These are phyloP conservation scores for Drosophila albomicans DNA, from an alignment of 1,140 invertebrate species.

Conservation along the genomic window DNA sequence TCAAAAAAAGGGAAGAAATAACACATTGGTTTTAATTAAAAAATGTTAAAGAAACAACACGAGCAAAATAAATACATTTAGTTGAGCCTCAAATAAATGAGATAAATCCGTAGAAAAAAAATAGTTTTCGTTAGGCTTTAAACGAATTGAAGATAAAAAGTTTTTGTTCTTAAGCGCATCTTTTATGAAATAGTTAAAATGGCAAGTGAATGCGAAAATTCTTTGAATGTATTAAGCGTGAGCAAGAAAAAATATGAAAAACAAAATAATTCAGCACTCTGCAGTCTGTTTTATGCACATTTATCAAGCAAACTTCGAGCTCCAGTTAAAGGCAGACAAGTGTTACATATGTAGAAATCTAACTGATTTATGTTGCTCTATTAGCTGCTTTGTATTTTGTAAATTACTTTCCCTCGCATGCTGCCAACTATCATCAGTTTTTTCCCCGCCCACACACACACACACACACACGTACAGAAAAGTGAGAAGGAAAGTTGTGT, in stretches of 20 bases:
- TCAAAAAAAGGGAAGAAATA: no score
- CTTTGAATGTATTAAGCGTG: background rate
- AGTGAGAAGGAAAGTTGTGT: background rate
- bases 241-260: constrained; percentile 11
- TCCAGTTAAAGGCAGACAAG: background rate
- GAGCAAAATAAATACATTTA: no score
- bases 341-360: constrained; percentile 11
- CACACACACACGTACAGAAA: background rate
- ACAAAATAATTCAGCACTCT: constrained; percentile 14
- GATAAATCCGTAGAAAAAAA: no score
- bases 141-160: no score
- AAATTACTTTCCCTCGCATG: constrained; percentile 25
- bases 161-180: no score
- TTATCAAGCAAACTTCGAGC: constrained; percentile 2
- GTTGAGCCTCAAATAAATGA: no score
- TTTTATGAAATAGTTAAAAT: no score
- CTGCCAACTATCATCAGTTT: constrained; percentile 35
- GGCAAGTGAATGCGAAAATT: background rate
- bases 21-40: no score
- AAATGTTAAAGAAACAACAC: no score
- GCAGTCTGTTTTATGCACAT: constrained; percentile 2
- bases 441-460: background rate
- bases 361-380: constrained; percentile 41
- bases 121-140: no score
- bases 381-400: constrained; percentile 32